These are phyloP conservation scores for Epistrophella euchroma DNA, from an alignment of 2,888 invertebrate genomes.

Conservation along the genomic window DNA sequence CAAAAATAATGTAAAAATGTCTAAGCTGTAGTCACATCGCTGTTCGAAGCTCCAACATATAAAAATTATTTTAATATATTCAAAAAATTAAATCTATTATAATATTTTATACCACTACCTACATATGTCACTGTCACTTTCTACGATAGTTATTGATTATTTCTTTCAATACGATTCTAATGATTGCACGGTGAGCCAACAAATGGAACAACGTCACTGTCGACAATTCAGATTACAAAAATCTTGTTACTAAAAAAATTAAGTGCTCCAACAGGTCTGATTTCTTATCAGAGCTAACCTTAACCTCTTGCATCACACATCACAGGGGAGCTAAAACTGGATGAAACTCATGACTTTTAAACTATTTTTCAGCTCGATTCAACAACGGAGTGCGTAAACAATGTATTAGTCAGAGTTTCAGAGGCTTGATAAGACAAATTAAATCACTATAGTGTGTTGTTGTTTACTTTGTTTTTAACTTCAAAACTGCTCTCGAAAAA, in stretches of 20 bases:
- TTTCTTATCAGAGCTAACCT: slow-evolving; percentile 15
- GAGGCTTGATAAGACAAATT: slow-evolving; percentile 22
- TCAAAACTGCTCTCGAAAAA: slow-evolving; percentile 34
- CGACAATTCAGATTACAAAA: slow-evolving; percentile 10
- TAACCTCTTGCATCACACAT: slow-evolving; percentile 11
- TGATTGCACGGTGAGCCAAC: background rate
- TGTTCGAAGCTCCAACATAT: no score
- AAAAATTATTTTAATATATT: no score
- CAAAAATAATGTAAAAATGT: no score
- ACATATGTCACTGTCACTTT: slow-evolving; percentile 39
- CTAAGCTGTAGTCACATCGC: no score
- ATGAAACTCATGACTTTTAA: background rate
- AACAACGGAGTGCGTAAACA: slow-evolving; percentile 8
- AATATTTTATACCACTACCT: no score
- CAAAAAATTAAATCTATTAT: no score
- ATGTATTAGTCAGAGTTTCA: slow-evolving; percentile 27
- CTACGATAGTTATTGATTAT: slow-evolving; percentile 44
- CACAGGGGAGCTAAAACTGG: background rate
- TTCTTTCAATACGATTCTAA: slow-evolving; percentile 43
- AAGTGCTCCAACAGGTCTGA: background rate
- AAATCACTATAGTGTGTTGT: slow-evolving; percentile 1
- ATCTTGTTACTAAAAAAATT: background rate
- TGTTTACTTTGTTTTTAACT: background rate
- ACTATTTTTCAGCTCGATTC: background rate
- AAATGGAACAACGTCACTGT: background rate